Base-by-base conservation (phyloP, 2,888 invertebrate species). In the Dasysyrphus tricinctus region DNA sequence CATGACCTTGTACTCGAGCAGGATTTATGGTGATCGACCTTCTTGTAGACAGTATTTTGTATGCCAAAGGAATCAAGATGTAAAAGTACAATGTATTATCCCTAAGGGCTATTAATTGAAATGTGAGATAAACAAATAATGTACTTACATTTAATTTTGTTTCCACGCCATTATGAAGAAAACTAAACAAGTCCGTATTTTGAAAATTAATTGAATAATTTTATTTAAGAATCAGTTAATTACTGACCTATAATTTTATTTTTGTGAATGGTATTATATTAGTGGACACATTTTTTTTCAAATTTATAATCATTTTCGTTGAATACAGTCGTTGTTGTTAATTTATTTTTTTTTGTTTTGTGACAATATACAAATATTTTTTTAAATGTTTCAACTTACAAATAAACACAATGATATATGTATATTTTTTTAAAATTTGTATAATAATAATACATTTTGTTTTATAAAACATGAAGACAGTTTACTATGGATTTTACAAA, bases 131-230 rank as follows among this genome's bases (percentile, higher is more conserved):
- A 32, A 5, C 32, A 32, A 32, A 32, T 32, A n/a, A 32, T 24
- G 24, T 24, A 42, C 42, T 42, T 42, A 42, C 42, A 5, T 42
- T 42, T 39, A 4, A 14, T 42, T 42, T 4, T 2, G 6, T 42
- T 42, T 39, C 4, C 4, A 42, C n/a, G 7, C 5, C n/a, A n/a
- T n/a, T n/a, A 42, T n/a, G 1, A 49, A 12, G 70, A n/a, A 11
- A 47, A 37, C 0, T 5, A 32, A 14, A 7, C n/a, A 54, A 54
- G 12, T 51, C 8, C 24, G 8, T 2, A 5, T 8, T 51, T 76
- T 37, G 29, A 83, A 84, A 84, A 84, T 80, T 59, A 63, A 75
- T 65, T 80, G 76, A 76, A 72, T 84, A 73, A 44, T 65, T 84
- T 84, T 84, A 84, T 69, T 82, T 14, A 69, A 63, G 59, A 32